phyloP scores from a whole-genome alignment of 2,113 vertebrate genomes.

The Oxyruncus cristatus region DNA sequence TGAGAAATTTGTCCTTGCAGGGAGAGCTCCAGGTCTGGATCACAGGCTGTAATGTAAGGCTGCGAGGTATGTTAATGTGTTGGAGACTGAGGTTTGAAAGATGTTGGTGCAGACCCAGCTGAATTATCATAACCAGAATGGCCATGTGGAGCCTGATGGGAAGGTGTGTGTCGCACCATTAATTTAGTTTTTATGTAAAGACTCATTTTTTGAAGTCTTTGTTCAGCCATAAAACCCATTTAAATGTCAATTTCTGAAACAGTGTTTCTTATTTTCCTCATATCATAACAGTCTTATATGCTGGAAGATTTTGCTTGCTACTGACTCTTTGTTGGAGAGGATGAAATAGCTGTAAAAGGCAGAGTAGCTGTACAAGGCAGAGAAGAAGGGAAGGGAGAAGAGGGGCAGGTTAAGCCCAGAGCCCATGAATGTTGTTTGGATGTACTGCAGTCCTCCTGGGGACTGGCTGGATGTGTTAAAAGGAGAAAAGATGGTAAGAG shows the following conservation, averaged over 20 bases:
- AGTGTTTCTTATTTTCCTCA: background rate
- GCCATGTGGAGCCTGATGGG: background rate
- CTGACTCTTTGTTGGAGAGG: background rate
- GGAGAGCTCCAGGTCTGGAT: background rate
- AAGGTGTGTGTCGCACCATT: background rate
- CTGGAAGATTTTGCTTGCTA: background rate
- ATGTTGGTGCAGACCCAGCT: accelerated
- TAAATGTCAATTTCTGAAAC: background rate
- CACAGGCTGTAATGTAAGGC: accelerated
- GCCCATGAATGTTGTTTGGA: background rate
- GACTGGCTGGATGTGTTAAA: background rate
- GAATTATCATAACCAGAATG: background rate
- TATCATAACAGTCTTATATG: background rate
- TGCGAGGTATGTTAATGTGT: background rate
- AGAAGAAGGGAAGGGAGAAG: background rate
- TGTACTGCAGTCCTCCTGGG: background rate
- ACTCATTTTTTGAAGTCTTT: background rate
- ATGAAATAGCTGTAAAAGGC: background rate
- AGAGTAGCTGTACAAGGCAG: background rate
- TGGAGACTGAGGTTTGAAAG: accelerated
- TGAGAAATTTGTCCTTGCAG: background rate
- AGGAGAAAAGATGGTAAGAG: background rate
- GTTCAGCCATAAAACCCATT: background rate
- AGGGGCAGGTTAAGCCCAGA: background rate
- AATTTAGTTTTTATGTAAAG: background rate